Base-by-base conservation (phyloP, 2,113 vertebrate genomes). In the Apodemus speciosus region DNA sequence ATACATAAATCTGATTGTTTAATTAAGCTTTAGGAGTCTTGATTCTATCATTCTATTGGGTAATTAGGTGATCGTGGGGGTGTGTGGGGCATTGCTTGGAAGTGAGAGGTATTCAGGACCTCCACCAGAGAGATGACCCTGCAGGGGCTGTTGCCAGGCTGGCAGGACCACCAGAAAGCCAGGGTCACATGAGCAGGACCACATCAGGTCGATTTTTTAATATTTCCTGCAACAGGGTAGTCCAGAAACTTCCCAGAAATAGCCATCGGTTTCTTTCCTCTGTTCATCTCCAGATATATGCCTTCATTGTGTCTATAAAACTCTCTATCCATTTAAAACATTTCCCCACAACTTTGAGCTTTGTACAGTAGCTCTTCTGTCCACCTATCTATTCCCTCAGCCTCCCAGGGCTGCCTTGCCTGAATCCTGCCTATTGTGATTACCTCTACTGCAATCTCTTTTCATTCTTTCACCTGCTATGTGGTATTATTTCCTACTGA, bases 221-320 rank as follows among this genome's bases (percentile, higher is more conserved):
- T 46, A 46, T 46, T 46, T 46, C 43, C 43, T 46, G 6, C 43
- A 46, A 46, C 43, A 46, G 43, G 16, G 35, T 69, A 6, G n/a
- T n/a, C 15, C 68, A n/a, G 35, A n/a, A 35, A 69, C 68, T 18
- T 69, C 15, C 6, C 32, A n/a, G 15, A 13, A 30, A 5, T 8
- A 66, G 35, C 16, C 23, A 8, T 23, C 62, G 68, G 20, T n/a
- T 58, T 9, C 30, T 35, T 49, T 18, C 49, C 9, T 58, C 76
- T 51, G 8, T 27, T 68, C 53, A 68, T 88, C 21, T 71, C n/a
- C 25, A 87, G n/a, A 1, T 38, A 21, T 0, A 0, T 13, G 69
- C 9, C 69, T 83, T 83, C 43, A 14, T 46, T 25, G 43, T 6
- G 0, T 84, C 53, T 88, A 71, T 77, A 23, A 20, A 23, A 9